A percentile compares a stretch with the other conserved stretches of the same genome.
phyloP scores from a whole-genome alignment of 2,888 invertebrate genomes.

The Noctua janthina region DNA sequence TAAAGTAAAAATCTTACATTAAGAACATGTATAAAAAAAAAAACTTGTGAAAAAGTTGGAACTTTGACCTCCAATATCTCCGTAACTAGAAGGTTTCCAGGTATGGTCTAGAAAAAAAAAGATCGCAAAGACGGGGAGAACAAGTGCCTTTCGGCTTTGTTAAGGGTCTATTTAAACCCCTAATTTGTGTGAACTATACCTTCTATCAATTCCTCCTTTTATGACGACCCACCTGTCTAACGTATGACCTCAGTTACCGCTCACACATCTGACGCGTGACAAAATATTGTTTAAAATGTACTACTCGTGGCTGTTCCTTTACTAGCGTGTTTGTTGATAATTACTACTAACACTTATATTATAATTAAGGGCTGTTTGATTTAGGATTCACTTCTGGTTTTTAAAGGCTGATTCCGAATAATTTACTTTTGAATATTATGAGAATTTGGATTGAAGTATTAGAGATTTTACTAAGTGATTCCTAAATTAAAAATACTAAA shows the following conservation, averaged over 20 bases:
- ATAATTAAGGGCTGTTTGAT: constrained; percentile 46
- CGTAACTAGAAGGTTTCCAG: too few species aligned
- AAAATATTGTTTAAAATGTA: constrained; percentile 33
- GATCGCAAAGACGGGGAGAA: too few species aligned
- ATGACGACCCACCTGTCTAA: constrained; percentile 4
- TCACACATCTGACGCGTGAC: constrained; percentile 39
- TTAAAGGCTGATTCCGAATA: background rate
- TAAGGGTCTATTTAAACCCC: too few species aligned
- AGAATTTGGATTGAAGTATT: background rate
- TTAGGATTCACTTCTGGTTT: constrained; percentile 27
- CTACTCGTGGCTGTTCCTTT: background rate
- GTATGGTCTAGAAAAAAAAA: too few species aligned
- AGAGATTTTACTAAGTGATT: background rate
- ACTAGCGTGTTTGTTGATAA: constrained; percentile 41
- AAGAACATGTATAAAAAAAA: too few species aligned
- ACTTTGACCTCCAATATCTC: too few species aligned
- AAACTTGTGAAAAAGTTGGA: too few species aligned
- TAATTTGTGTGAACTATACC: background rate
- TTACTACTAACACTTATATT: constrained; percentile 42
- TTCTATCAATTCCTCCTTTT: background rate
- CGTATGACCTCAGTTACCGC: constrained; percentile 28
- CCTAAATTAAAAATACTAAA: too few species aligned
- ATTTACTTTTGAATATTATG: background rate
- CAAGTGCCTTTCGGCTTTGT: too few species aligned
- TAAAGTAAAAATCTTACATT: too few species aligned